phyloP scores from a whole-genome alignment of 2,113 vertebrate species.

The Fregetta grallaria region DNA sequence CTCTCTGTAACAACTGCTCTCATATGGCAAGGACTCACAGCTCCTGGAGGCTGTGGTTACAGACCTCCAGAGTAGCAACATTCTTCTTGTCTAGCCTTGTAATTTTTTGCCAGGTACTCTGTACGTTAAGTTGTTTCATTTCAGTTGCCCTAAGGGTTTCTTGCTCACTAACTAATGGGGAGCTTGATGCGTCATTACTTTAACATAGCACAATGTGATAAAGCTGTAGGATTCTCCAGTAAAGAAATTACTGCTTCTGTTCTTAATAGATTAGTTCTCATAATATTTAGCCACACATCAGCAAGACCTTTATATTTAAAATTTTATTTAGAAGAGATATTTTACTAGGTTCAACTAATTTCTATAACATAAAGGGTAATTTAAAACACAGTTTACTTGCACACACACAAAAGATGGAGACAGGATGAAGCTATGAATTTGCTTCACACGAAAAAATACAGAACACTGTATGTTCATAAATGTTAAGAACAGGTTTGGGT shows the following conservation, averaged over 20 bases:
- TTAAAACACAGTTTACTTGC: not conserved
- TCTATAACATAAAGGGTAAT: not conserved
- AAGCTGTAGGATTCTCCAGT: slow-evolving; percentile 16
- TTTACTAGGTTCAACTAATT: not conserved
- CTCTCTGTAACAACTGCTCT: not conserved
- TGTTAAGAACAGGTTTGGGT: not conserved
- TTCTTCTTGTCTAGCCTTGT: slow-evolving; percentile 26
- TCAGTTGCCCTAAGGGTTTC: slow-evolving; percentile 46
- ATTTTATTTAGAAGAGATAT: not conserved
- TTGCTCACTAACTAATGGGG: slow-evolving; percentile 37
- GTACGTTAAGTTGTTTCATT: slow-evolving; percentile 47
- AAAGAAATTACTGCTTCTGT: slow-evolving; percentile 37
- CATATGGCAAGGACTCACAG: not conserved
- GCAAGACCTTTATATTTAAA: not conserved
- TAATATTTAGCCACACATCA: not conserved
- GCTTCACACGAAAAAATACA: not conserved
- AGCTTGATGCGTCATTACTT: slow-evolving; percentile 56
- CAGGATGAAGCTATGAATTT: not conserved
- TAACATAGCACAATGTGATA: slow-evolving; percentile 17
- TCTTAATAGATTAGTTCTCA: slow-evolving; percentile 53
- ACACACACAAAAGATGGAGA: not conserved
- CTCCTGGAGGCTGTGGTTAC: not conserved
- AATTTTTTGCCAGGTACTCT: slow-evolving; percentile 52
- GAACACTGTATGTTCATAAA: not conserved
- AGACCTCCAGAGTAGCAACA: slow-evolving; percentile 26